phyloP scores from a whole-genome alignment of 2,113 vertebrate genomes.

The Phrynocephalus versicolor region DNA sequence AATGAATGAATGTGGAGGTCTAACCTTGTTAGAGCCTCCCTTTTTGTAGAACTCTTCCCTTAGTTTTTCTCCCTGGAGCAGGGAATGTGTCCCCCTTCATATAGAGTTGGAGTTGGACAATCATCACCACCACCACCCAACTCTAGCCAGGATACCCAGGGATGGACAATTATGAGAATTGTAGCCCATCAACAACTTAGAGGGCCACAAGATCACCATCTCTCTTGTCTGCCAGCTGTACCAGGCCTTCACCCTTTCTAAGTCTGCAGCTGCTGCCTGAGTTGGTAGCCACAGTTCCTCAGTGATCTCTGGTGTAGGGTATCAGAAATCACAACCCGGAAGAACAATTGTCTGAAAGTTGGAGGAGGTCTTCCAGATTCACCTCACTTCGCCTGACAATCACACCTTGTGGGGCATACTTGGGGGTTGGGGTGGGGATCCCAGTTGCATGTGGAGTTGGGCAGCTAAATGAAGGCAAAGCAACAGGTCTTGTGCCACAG shows the following conservation, averaged over 20 bases:
- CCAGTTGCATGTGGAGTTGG: not conserved
- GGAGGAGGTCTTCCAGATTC: not conserved
- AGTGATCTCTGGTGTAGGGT: not conserved
- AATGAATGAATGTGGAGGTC: too few relatives aligned
- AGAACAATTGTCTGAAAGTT: not conserved
- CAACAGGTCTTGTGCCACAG: not conserved
- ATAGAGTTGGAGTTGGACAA: not conserved
- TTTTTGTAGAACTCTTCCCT: not conserved
- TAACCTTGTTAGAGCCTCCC: too few relatives aligned
- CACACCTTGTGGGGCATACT: not conserved
- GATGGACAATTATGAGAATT: not conserved
- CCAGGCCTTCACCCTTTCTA: not conserved
- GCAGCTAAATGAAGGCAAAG: not conserved
- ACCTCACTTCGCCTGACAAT: not conserved
- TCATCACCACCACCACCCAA: too few relatives aligned
- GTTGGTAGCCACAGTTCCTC: not conserved
- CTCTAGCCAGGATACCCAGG: not conserved
- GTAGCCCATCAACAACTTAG: too few relatives aligned
- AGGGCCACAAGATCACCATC: not conserved
- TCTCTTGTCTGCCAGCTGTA: not conserved
- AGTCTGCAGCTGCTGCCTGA: not conserved
- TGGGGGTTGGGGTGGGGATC: too few relatives aligned
- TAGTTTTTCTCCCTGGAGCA: not conserved
- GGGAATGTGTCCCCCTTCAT: not conserved
- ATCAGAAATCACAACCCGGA: not conserved